Conservation (phyloP, 2,113 vertebrate genomes). For the Prionailurus bengalensis region DNA sequence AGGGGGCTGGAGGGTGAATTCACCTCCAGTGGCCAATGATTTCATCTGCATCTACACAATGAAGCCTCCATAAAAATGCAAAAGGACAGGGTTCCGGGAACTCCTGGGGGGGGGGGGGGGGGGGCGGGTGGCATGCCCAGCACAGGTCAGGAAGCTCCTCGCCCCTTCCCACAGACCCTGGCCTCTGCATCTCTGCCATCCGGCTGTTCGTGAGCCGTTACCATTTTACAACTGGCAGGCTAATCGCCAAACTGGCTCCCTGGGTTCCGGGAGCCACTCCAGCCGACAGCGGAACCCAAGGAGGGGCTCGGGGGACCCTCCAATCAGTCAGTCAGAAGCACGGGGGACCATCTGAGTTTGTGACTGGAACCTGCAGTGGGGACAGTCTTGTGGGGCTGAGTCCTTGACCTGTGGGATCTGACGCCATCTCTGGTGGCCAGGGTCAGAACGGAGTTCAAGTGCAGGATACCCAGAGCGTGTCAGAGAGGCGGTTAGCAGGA, state of each 20-base stretch:
- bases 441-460: background rate
- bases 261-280: background rate
- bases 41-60: background rate
- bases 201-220: background rate
- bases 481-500: accelerated
- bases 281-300: background rate
- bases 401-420: background rate
- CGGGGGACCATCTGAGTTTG: background rate
- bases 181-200: background rate
- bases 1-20: background rate
- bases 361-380: background rate
- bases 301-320: background rate
- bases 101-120: accelerated
- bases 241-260: background rate
- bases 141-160: no score
- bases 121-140: background rate
- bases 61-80: background rate
- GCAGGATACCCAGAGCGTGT: background rate
- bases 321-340: background rate
- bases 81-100: no score
- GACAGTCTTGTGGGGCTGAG: no score
- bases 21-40: background rate
- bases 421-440: accelerated
- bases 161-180: background rate
- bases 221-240: background rate